A percentile compares a stretch with the other conserved stretches of the same genome.
Conservation (phyloP, 2,113 vertebrate genomes). For the Mirounga angustirostris region DNA sequence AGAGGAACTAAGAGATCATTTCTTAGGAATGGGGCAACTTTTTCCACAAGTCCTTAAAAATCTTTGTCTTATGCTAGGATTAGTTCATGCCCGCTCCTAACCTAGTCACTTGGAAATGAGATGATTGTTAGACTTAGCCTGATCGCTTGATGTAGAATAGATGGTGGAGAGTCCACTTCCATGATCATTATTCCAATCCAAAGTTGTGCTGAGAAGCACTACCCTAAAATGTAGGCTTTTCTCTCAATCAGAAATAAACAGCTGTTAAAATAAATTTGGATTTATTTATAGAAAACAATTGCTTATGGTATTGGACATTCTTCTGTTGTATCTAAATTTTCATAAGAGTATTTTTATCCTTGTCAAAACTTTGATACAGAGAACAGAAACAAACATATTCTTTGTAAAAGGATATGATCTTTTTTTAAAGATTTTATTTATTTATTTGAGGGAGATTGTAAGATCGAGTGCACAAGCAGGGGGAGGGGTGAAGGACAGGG, state of each 20-base stretch:
- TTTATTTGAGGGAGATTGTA: not conserved
- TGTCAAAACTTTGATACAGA: not conserved
- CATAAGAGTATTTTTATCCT: conserved; percentile 20
- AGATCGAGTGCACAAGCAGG: not conserved
- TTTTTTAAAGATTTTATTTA: not conserved
- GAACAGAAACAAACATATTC: conserved; percentile 23
- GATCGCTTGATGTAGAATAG: not conserved
- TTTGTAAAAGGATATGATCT: not conserved
- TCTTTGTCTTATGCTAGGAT: not conserved
- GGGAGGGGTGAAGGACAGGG: not conserved
- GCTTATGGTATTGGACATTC: not conserved
- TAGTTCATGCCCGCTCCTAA: not conserved
- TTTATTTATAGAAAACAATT: not conserved
- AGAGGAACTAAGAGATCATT: not conserved
- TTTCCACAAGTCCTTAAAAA: not conserved
- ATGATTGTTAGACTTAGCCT: not conserved
- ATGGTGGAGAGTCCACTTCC: not conserved
- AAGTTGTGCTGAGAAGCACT: not conserved
- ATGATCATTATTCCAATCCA: not conserved
- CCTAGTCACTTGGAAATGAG: not conserved
- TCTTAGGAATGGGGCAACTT: not conserved
- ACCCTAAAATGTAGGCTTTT: not conserved
- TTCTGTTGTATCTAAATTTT: conserved; percentile 40
- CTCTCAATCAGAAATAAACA: not conserved
- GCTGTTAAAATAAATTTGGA: not conserved